These are phyloP conservation scores for Lathronympha strigana DNA, from an alignment of 2,888 invertebrate species.

Conservation along the genomic window DNA sequence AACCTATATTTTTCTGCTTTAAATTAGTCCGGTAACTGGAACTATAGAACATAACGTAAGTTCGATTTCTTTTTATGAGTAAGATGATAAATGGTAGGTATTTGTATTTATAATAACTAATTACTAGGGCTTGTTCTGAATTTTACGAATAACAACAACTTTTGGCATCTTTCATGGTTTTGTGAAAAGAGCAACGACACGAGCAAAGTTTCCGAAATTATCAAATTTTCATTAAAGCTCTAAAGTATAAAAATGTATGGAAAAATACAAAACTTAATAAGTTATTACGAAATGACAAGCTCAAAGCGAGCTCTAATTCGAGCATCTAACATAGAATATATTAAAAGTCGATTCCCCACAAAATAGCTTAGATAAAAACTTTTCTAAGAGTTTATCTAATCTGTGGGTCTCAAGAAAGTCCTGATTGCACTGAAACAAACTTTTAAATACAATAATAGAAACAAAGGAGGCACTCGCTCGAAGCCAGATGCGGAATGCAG, in stretches of 20 bases:
- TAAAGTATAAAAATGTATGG: background rate
- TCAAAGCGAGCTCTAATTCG: background rate
- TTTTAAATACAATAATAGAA: constrained; percentile 47
- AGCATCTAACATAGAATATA: background rate
- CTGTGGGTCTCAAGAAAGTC: constrained; percentile 42
- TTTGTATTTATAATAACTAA: no score
- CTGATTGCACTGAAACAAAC: constrained; percentile 48
- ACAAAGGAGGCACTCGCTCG: constrained; percentile 43
- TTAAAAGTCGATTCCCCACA: background rate
- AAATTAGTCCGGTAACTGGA: no score
- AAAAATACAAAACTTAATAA: background rate
- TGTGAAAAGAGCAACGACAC: background rate
- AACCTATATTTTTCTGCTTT: background rate
- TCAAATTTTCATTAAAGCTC: no score
- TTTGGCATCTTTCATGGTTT: background rate
- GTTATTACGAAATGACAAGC: background rate
- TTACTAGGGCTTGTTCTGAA: no score
- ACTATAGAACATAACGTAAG: no score
- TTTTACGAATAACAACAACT: background rate
- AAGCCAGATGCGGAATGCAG: constrained; percentile 34
- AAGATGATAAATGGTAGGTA: background rate
- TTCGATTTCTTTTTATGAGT: no score
- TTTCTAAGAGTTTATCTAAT: constrained; percentile 33
- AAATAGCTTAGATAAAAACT: constrained; percentile 24
- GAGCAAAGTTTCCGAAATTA: background rate